Conservation (phyloP, 2,113 vertebrate species). For the Cairina moschata region DNA sequence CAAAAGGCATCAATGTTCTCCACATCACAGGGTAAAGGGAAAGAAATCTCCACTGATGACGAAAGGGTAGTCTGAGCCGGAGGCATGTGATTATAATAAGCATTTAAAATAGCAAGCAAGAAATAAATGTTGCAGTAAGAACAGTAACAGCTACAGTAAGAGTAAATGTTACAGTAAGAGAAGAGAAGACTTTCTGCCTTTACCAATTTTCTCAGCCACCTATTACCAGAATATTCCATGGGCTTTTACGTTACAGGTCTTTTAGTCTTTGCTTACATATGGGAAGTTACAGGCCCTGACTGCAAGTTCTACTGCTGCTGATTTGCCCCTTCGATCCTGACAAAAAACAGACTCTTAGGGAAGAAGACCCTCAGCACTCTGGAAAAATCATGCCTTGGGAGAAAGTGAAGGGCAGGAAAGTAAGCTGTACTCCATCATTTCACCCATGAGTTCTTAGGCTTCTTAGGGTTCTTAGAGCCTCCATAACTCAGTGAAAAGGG, state of each 20-base stretch:
- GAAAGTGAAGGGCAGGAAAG: background rate
- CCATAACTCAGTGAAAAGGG: background rate
- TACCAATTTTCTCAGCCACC: background rate
- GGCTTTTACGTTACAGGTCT: accelerated
- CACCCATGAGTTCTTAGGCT: background rate
- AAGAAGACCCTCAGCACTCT: background rate
- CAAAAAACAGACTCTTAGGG: background rate
- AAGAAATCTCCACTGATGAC: background rate
- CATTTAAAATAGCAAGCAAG: background rate
- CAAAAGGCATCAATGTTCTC: background rate
- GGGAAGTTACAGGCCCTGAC: background rate
- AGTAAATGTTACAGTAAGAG: background rate
- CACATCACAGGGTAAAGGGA: background rate
- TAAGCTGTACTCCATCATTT: background rate
- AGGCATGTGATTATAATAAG: background rate
- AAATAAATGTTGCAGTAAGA: background rate
- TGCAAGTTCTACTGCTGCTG: background rate
- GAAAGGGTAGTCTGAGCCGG: background rate
- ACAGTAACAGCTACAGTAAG: background rate
- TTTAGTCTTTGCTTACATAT: background rate
- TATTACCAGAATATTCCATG: background rate
- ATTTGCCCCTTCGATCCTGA: background rate
- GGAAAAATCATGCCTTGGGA: background rate
- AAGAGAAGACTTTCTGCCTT: background rate
- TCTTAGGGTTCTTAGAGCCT: background rate